Evolutionary conservation across 1,140 invertebrate genomes (phyloP), one percentile per base, ranked within the genome.

Genomic region (Platyura marginata): DNA sequence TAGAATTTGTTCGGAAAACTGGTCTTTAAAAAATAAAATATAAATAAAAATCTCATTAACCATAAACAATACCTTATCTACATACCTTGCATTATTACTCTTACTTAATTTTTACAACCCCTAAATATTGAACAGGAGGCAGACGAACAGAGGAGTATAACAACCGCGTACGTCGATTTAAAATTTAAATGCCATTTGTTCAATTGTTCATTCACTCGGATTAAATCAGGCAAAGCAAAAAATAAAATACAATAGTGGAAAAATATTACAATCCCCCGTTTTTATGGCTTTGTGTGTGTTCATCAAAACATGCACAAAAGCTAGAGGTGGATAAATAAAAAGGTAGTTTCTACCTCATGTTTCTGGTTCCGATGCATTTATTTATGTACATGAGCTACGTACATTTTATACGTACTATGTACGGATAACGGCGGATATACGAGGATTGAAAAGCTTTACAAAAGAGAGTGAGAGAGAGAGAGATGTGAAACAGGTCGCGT

Each of bases 171-270:
- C 38, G 38, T 21, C 38, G 21, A 40, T 40, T 40, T 40, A 40
- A 40, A 40, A 40, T 40, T 40, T 40, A 40, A 40, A 40, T 40
- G 38, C 38, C 38, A 40, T 40, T 40, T 40, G 38, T 40, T 40
- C 38, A 40, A 40, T 40, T 40, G 38, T 40, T 40, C 38, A 40
- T 23, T 40, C 38, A 40, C 19, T 38, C 18, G 36, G 18, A 38
- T 38, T 18, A 38, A 38, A 38, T 38, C 36, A 21, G 36, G 36
- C n/a, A 38, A 10, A 38, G 19, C 6, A 20, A 38, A 36, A 36
- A 36, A n/a, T 6, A 36, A 36, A 9, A 36, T 6, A 36, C 15
- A 11, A 36, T 11, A 36, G 15, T 36, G 34, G 15, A 36, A 36
- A 36, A 36, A 36, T 16, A 36, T 9, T 11, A 36, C 8, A 36